Evolutionary conservation across 92 coral and sea anemone species (phyloP), one percentile per base, ranked within the genome.

Genomic region (Epizoanthus scotinus): DNA sequence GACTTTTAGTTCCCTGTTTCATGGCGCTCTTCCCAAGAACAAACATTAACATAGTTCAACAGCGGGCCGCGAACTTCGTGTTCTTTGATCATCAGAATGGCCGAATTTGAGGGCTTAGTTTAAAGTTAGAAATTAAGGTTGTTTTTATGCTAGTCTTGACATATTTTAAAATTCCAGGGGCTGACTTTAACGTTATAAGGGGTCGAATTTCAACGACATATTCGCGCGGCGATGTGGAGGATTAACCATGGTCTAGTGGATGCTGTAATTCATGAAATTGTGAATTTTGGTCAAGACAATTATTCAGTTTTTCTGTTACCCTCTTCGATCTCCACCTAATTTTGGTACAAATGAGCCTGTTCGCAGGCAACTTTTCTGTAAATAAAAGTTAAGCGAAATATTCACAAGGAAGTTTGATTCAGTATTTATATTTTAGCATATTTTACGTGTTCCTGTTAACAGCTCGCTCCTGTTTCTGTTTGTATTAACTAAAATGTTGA

Each of bases 151-250:
- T 14, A 75, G 69, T 75, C 29, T 73, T 40, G 26, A 20, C 40
- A 40, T 72, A 28, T 53, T 26, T 47, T n/a, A n/a, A n/a, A 52
- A 75, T 24, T 60, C 29, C 49, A 75, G 38, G 57, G 67, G 81
- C 67, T 69, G 59, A 75, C 59, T 75, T 75, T 21, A 21, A 34
- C 55, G 17, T 6, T 67, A 75, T 14, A 56, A 34, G 40, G 52
- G 67, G 42, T 75, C 81, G 40, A 75, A 25, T 75, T 58, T 75
- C 81, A 63, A 75, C 70, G 47, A 64, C 29, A 26, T 14, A 15
- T 17, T 63, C 25, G 67, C 14, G 38, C 70, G 15, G 70, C 20
- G 21, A 38, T n/a, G n/a, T n/a, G n/a, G 8, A n/a, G 31, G 25
- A 18, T 34, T 2, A 28, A 27, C 21, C 26, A 74, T 67, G 80